Percentiles rank a stretch among this genome's conserved stretches.
Conservation (phyloP, 2,797 vertebrate species). For the Alcedo quadribrachys region DNA sequence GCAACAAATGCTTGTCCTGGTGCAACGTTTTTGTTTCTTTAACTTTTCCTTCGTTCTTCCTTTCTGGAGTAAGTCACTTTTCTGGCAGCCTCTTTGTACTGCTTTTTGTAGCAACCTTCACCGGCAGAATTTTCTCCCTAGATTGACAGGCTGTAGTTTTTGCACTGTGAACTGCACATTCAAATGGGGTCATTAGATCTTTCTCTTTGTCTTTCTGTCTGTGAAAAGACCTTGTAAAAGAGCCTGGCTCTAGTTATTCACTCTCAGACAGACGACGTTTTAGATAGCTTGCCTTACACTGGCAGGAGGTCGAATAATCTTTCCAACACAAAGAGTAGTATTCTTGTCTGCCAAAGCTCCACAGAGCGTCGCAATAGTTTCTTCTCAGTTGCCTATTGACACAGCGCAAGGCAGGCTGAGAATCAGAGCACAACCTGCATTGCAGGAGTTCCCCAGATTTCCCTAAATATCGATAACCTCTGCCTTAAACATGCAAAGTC, state of each 20-base stretch:
- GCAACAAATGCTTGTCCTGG: background rate
- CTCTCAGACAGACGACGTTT: constrained; percentile 26
- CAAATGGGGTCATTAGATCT: constrained; percentile 41
- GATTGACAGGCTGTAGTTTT: constrained; percentile 24
- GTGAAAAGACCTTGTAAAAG: constrained; percentile 24
- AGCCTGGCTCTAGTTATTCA: constrained; percentile 58
- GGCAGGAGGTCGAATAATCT: constrained; percentile 17
- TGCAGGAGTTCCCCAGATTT: background rate
- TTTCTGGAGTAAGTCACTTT: background rate
- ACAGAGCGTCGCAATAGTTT: fast-evolving
- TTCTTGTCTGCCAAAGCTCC: background rate
- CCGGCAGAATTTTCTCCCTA: constrained; percentile 37
- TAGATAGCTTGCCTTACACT: constrained; percentile 2
- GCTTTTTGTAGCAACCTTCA: constrained; percentile 27
- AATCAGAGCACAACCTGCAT: background rate
- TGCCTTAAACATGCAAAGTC: background rate
- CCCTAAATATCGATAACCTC: background rate
- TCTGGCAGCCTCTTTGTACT: background rate
- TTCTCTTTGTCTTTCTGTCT: constrained; percentile 35
- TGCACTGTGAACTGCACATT: constrained; percentile 59
- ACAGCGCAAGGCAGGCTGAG: background rate
- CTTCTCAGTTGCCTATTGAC: background rate
- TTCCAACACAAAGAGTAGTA: constrained; percentile 6
- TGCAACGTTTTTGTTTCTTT: background rate
- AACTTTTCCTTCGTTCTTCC: background rate